These are phyloP conservation scores for Hoplias malabaricus DNA, from an alignment of 2,113 vertebrate species.

Conservation along the genomic window DNA sequence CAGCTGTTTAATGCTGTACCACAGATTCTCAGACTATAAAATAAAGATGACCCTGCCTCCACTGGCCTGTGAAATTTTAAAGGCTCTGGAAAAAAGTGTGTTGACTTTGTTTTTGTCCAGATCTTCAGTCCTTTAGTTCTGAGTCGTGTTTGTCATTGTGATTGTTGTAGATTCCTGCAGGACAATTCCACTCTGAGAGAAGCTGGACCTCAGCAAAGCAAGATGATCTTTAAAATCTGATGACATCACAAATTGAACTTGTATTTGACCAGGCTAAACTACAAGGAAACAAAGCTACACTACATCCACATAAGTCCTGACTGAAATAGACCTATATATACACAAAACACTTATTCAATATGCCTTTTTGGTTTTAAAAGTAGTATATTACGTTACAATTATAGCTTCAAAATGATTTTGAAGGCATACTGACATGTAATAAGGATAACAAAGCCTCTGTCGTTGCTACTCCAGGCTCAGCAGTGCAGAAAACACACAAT, in stretches of 20 bases:
- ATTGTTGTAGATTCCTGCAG: not conserved
- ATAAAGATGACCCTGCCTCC: not conserved
- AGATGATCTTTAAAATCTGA: not conserved
- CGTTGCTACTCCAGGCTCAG: no score
- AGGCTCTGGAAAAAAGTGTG: not conserved
- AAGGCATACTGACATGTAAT: no score
- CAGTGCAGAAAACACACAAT: no score
- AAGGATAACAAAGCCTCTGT: no score
- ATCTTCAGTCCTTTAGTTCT: not conserved
- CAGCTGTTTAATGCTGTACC: constrained; percentile 6
- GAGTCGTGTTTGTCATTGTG: not conserved
- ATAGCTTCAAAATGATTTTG: no score
- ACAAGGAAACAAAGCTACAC: no score
- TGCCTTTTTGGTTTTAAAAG: no score
- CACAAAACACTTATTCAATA: no score
- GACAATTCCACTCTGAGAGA: not conserved
- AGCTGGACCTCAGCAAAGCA: not conserved
- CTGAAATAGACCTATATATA: no score
- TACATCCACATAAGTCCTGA: no score
- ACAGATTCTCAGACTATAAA: not conserved
- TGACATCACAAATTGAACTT: not conserved
- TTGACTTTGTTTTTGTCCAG: not conserved
- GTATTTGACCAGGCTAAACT: no score
- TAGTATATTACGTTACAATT: no score
- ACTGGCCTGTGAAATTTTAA: not conserved